Evolutionary conservation across 2,888 invertebrate genomes (phyloP).

Genomic region (Aporophyla lueneburgensis): DNA sequence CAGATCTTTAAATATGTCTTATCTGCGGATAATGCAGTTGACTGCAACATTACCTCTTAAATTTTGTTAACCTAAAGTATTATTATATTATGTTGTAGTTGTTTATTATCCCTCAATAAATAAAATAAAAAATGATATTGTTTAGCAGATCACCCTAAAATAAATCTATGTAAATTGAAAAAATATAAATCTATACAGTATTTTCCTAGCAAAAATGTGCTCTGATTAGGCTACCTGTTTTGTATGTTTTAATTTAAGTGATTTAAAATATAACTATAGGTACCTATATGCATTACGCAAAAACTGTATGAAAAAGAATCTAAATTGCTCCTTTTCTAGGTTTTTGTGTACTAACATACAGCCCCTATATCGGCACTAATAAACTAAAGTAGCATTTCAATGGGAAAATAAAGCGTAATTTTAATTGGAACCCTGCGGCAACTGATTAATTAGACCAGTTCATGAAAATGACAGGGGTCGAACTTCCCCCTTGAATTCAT

Average conservation of each 20-base stretch:
- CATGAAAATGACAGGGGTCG: not conserved
- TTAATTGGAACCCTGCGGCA: not conserved
- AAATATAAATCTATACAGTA: not conserved
- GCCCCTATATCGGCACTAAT: not conserved
- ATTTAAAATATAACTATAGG: too few relatives aligned
- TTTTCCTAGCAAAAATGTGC: not conserved
- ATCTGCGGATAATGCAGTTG: too few relatives aligned
- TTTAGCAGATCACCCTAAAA: not conserved
- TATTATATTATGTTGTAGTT: too few relatives aligned
- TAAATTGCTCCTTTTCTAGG: not conserved
- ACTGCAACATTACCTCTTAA: too few relatives aligned
- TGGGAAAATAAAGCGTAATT: not conserved
- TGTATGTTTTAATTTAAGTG: not conserved
- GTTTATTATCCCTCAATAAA: too few relatives aligned
- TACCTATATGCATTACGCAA: not conserved
- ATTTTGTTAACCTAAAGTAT: too few relatives aligned
- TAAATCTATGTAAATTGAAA: not conserved
- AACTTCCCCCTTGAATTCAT: slow-evolving; percentile 1
- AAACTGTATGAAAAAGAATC: not conserved
- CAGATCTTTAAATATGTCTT: too few relatives aligned
- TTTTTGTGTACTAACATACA: not conserved
- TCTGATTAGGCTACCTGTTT: not conserved
- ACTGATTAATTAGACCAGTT: not conserved
- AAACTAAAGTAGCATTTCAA: too few relatives aligned
- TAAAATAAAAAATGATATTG: too few relatives aligned